A percentile compares a stretch with the other conserved stretches of the same genome.
Conservation (phyloP, 1,140 invertebrate genomes). For the Rhizoglyphus robini region DNA sequence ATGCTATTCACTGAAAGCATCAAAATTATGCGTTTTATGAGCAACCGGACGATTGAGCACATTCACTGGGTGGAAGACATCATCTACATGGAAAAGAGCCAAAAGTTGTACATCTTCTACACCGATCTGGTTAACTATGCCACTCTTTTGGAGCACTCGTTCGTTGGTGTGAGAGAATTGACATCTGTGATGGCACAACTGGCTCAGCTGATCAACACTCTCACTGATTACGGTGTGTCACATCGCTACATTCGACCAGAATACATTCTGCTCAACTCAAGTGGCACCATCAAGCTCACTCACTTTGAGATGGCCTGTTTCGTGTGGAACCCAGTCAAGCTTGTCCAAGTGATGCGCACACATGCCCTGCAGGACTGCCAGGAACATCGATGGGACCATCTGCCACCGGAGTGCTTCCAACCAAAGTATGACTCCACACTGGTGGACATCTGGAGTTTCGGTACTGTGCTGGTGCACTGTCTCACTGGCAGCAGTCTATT, state of each 20-base stretch:
- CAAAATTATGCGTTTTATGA: neutral
- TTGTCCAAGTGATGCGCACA: neutral
- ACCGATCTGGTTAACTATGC: neutral
- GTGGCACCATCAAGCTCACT: neutral
- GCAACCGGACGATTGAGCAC: neutral
- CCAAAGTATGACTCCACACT: neutral
- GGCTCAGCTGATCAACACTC: neutral
- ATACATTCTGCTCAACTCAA: neutral
- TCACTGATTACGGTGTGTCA: neutral
- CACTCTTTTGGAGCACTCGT: neutral
- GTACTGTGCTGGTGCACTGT: neutral
- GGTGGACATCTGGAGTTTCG: neutral
- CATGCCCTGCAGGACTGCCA: neutral
- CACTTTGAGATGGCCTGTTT: slow-evolving; percentile 12
- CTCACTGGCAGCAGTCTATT: neutral
- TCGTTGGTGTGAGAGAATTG: neutral
- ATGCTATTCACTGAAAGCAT: neutral
- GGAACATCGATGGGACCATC: neutral
- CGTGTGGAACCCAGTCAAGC: neutral
- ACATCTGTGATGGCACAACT: neutral
- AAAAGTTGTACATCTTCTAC: neutral
- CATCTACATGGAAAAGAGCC: neutral
- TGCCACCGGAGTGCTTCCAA: slow-evolving; percentile 4
- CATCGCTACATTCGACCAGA: slow-evolving; percentile 11
- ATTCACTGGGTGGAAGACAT: neutral